Evolutionary conservation across 2,888 invertebrate species (phyloP).

Genomic region (Dermolepida albohirtum): DNA sequence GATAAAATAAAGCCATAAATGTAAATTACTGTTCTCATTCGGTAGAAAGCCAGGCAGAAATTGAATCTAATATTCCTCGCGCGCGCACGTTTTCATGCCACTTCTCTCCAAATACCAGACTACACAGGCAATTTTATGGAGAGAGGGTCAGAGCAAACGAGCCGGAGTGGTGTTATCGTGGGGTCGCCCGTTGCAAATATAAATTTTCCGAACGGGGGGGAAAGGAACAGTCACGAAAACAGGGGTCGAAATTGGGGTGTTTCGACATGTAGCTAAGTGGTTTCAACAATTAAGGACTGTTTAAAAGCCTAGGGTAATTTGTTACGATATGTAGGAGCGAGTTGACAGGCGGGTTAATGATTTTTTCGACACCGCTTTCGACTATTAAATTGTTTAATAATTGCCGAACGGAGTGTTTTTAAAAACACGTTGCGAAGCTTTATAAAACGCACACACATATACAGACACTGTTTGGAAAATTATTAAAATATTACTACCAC

Average conservation of each 20-base stretch:
- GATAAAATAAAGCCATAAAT: too few relatives aligned
- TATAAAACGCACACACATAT: too few relatives aligned
- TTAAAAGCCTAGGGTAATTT: conserved; percentile 7
- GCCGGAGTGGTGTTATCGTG: not conserved
- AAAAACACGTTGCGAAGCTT: too few relatives aligned
- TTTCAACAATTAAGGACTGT: conserved; percentile 5
- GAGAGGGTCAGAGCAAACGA: too few relatives aligned
- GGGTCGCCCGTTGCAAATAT: not conserved
- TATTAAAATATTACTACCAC: too few relatives aligned
- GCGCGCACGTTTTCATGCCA: too few relatives aligned
- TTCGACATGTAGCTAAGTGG: conserved; percentile 10
- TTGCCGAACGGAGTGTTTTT: not conserved
- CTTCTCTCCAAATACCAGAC: too few relatives aligned
- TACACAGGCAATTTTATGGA: too few relatives aligned
- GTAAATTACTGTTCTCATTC: too few relatives aligned
- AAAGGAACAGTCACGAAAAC: conserved; percentile 1
- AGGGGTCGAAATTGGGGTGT: conserved; percentile 11
- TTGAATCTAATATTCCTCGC: too few relatives aligned
- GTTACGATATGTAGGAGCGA: not conserved
- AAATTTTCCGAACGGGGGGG: conserved; percentile 1
- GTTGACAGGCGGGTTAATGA: conserved; percentile 12
- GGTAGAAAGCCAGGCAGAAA: too few relatives aligned
- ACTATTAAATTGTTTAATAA: conserved; percentile 6
- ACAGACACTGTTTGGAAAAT: too few relatives aligned
- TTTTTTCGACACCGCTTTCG: conserved; percentile 9